Percentiles rank a stretch among this genome's conserved stretches.
phyloP scores from a whole-genome alignment of 2,888 invertebrate species.

The Agelastica alni region DNA sequence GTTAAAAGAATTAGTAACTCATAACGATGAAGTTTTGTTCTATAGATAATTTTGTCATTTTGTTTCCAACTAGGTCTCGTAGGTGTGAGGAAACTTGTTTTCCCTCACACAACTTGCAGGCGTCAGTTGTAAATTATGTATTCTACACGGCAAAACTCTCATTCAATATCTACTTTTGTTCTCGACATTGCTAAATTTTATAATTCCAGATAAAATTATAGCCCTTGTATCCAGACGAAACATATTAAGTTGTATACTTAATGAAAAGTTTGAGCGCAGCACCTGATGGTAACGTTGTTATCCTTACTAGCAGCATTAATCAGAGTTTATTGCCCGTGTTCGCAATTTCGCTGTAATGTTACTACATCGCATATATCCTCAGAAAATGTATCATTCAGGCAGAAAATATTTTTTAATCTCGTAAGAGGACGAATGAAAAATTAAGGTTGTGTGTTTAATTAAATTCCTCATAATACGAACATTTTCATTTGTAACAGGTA shows the following conservation, averaged over 20 bases:
- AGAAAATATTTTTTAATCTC: conserved; percentile 15
- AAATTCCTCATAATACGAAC: conserved; percentile 4
- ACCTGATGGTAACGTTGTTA: conserved; percentile 6
- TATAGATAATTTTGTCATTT: too few species aligned
- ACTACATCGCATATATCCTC: conserved; percentile 14
- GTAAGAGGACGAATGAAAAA: conserved; percentile 5
- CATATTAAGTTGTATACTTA: conserved; percentile 5
- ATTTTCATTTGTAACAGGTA: not conserved
- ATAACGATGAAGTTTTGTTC: too few species aligned
- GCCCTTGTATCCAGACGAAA: not conserved
- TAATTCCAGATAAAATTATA: not conserved
- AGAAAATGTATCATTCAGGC: conserved; percentile 14
- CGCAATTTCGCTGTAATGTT: conserved; percentile 18
- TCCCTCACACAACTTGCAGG: too few species aligned
- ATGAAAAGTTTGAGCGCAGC: conserved; percentile 3
- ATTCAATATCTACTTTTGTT: too few species aligned
- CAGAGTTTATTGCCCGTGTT: conserved; percentile 23
- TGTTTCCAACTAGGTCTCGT: too few species aligned
- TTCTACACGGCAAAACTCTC: too few species aligned
- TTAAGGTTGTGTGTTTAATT: conserved; percentile 9
- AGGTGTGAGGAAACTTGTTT: too few species aligned
- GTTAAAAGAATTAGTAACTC: too few species aligned
- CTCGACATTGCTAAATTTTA: conserved; percentile 1
- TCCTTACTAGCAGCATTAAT: conserved; percentile 21
- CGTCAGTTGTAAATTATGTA: too few species aligned